Base-by-base conservation (phyloP, 2,113 vertebrate genomes). In the Tenrec ecaudatus region DNA sequence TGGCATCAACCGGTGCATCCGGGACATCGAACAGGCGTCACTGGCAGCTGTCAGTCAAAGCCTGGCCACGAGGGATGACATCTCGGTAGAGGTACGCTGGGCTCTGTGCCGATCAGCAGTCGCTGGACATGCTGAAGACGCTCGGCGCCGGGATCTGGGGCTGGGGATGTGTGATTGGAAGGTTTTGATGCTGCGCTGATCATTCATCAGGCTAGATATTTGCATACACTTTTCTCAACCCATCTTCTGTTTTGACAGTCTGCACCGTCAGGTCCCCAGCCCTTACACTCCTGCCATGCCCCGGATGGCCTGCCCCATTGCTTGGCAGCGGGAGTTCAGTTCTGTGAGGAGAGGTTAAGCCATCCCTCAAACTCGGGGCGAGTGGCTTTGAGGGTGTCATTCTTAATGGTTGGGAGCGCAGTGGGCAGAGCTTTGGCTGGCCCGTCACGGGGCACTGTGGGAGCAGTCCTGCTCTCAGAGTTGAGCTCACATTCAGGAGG, bases 1-100 rank as follows among this genome's bases (percentile, higher is more conserved):
- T 95, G 98, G 99, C 92, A 99, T 99, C 97, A 99, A 99, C 97
- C 98, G 98, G 57, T 99, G 99, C 96, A 99, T 99, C 98, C 98
- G 99, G 86, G 99, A 99, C 98, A 99, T 99, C 2, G 99, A 99
- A 95, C 99, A 99, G 97, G 99, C 99, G 12, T 99, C 99, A 0
- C 98, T 99, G 0, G 99, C 99, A 0, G 98, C 99, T 0, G 98
- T 99, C 94, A 99, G 99, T 91, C 99, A 99, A 97, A 99, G 98
- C 88, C 95, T 99, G 96, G 99, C 99, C 88, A 98, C 98, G 15
- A 98, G 99, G 97, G 99, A 99, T 73, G 99, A 99, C 98, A 99
- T 99, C 97, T 99, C 99, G 0, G 98, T 99, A 88, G 99, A 99
- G 98, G 99, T 99, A 98, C 7, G 38, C 23, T 2, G 2, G 78